Evolutionary conservation across 2,888 invertebrate genomes (phyloP).

Genomic region (Callyntrura guangdongensis): DNA sequence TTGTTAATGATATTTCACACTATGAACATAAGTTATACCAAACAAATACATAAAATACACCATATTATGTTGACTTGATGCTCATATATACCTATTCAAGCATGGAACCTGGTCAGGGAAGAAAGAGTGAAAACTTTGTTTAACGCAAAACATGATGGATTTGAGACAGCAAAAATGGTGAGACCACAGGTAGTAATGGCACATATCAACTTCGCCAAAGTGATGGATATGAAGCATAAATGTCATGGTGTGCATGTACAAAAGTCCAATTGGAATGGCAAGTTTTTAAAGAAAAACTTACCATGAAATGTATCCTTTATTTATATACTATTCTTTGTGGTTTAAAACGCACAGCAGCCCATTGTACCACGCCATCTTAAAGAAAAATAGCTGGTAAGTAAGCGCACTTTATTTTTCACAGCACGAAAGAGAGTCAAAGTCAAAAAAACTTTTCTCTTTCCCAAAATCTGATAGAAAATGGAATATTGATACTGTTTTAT

Average conservation of each 20-base stretch:
- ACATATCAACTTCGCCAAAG: slow-evolving; percentile 47
- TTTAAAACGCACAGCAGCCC: too few relatives aligned
- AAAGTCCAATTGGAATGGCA: not conserved
- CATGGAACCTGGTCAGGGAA: not conserved
- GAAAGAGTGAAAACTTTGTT: slow-evolving; percentile 6
- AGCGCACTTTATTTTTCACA: too few relatives aligned
- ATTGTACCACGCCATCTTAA: too few relatives aligned
- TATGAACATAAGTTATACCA: not conserved
- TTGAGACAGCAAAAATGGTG: slow-evolving; percentile 39
- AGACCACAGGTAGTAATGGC: slow-evolving; percentile 72
- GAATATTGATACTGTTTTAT: not conserved
- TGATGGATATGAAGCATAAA: slow-evolving; percentile 58
- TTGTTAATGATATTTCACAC: not conserved
- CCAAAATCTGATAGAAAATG: not conserved
- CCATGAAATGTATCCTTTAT: not conserved
- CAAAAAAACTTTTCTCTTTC: too few relatives aligned
- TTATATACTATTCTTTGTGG: too few relatives aligned
- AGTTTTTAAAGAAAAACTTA: not conserved
- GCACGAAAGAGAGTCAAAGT: too few relatives aligned
- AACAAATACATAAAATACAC: too few relatives aligned
- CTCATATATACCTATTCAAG: not conserved
- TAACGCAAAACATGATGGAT: slow-evolving; percentile 16
- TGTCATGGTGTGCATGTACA: slow-evolving; percentile 27
- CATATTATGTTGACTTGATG: too few relatives aligned
- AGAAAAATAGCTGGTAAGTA: too few relatives aligned